Conservation (phyloP, 64 coral and sea anemone species). For the Acropora tenuis region DNA sequence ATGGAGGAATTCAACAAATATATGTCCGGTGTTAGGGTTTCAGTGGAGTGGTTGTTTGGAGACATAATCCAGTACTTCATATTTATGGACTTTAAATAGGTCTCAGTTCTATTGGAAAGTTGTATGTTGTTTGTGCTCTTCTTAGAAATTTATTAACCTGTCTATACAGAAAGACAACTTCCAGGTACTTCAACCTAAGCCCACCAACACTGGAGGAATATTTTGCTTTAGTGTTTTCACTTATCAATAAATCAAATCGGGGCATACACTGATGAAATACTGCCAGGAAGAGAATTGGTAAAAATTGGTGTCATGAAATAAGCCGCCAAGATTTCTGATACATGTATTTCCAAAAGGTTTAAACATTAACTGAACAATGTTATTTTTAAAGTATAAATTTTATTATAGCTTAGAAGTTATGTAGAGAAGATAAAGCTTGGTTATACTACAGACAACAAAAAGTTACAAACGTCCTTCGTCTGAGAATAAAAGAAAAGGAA, state of each 20-base stretch:
- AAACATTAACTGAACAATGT: background rate
- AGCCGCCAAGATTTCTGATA: background rate
- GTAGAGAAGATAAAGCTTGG: background rate
- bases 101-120: background rate
- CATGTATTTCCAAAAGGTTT: background rate
- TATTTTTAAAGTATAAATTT: background rate
- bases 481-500: background rate
- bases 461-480: background rate
- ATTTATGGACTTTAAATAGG: background rate
- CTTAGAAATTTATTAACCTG: background rate
- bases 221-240: background rate
- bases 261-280: background rate
- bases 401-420: background rate
- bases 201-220: background rate
- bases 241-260: background rate
- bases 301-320: background rate
- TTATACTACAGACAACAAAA: background rate
- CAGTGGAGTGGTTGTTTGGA: background rate
- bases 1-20: background rate
- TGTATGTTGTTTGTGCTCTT: background rate
- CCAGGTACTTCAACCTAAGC: background rate
- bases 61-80: background rate
- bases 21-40: background rate
- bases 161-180: background rate
- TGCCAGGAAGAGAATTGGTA: background rate